phyloP scores from a whole-genome alignment of 2,113 vertebrate species.

The Perccottus glenii region DNA sequence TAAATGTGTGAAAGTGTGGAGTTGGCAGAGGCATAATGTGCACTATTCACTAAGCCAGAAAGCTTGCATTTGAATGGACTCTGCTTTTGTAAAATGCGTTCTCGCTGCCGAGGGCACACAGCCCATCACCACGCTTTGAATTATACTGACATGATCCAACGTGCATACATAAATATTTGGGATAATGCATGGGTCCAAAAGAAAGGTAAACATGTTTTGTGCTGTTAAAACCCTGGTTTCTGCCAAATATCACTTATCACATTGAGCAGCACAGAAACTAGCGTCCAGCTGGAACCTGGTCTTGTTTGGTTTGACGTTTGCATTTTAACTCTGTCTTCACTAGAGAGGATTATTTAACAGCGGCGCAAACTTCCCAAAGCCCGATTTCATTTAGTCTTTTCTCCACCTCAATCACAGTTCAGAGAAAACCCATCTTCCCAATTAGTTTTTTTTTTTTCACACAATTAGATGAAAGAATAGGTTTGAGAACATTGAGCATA shows the following conservation, averaged over 20 bases:
- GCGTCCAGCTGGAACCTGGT: slow-evolving; percentile 2
- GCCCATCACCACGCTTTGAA: slow-evolving; percentile 5
- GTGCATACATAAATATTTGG: slow-evolving; percentile 6
- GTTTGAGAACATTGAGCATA: too few species aligned
- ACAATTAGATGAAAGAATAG: too few species aligned
- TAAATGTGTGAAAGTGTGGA: background rate
- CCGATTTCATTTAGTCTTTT: too few species aligned
- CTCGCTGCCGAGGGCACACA: background rate
- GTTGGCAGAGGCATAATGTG: background rate
- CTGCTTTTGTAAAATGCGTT: background rate
- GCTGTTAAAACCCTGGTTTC: slow-evolving; percentile 23
- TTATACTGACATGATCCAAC: background rate
- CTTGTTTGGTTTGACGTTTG: background rate
- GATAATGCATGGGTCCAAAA: slow-evolving; percentile 34
- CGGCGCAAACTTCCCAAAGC: background rate
- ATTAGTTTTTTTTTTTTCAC: too few species aligned
- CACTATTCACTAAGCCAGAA: slow-evolving; percentile 3
- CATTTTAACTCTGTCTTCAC: slow-evolving; percentile 5
- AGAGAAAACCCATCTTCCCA: too few species aligned
- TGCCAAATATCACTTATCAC: slow-evolving; percentile 41
- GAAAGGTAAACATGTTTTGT: slow-evolving; percentile 54
- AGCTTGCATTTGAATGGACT: slow-evolving; percentile 2
- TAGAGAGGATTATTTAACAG: background rate
- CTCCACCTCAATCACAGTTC: too few species aligned
- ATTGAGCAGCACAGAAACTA: slow-evolving; percentile 13